Percentiles rank a stretch among this genome's conserved stretches.
Evolutionary conservation across 2,888 invertebrate species (phyloP).

Genomic region (Halictus ligatus): DNA sequence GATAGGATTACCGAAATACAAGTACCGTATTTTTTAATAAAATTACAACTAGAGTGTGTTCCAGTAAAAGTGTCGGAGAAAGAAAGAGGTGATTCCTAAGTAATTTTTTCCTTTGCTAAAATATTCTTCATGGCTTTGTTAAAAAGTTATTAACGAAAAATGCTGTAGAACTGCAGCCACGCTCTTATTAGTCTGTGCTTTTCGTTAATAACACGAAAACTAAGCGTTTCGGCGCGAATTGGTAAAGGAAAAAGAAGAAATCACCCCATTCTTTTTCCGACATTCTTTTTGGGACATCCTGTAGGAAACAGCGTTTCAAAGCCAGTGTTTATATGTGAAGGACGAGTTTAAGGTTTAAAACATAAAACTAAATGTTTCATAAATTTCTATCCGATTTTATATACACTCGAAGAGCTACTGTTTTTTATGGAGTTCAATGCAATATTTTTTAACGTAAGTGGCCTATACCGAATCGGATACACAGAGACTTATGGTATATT

Average conservation of each 20-base stretch:
- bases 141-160: background rate
- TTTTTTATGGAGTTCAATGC: background rate
- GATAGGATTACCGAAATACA: conserved; percentile 5
- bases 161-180: no score
- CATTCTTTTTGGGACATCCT: no score
- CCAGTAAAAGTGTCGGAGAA: no score
- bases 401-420: background rate
- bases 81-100: background rate
- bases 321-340: background rate
- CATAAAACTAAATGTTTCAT: conserved; percentile 5
- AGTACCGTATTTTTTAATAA: conserved; percentile 14
- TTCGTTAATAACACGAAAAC: no score
- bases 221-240: no score
- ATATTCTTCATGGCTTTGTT: background rate
- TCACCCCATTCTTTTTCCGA: no score
- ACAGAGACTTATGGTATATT: conserved; percentile 41
- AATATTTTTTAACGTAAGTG: conserved; percentile 22
- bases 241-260: no score
- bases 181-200: no score
- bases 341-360: background rate
- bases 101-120: background rate
- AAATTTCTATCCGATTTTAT: conserved; percentile 28
- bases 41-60: background rate
- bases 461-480: conserved; percentile 20
- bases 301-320: background rate